Evolutionary conservation across 2,888 invertebrate genomes (phyloP), one percentile per base, ranked within the genome.

Genomic region (Papilio demoleus): DNA sequence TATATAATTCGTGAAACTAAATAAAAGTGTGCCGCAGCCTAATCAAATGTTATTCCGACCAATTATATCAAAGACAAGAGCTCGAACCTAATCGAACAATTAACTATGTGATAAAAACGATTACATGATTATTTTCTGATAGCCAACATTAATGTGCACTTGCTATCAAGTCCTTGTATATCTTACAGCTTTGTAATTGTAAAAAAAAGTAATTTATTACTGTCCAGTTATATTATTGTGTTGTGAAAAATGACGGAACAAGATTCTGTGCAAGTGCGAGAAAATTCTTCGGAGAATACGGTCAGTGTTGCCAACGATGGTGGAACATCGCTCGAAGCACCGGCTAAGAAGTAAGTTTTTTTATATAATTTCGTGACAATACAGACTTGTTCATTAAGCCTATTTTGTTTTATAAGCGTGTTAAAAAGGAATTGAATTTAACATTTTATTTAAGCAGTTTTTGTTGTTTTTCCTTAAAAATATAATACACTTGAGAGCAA

Each of bases 51-150:
- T 19, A 24, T 53, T 36, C 42, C 56, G 24, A 36, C 42, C 65
- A 45, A 61, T 40, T 53, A 65, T 65, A 65, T 65, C 47, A 34
- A 42, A 62, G 36, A 69, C 24, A 69, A 68, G 59, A 61, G 42
- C 73, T 72, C 71, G 72, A 77, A 75, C 76, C 75, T 72, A 80
- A 83, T 86, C 82, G 73, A 80, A 76, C 86, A 87, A 87, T 88
- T 88, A 88, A 85, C 76, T 82, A 87, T 85, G 84, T 79, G 87
- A 90, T 88, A 42, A 89, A 82, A 76, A 73, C 78, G 81, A 87
- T 87, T 85, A 87, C 75, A 80, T 77, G 73, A 78, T 76, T 76
- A 78, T 84, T 84, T 53, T 83, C 83, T 74, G 88, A 88, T 88
- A 88, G 85, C 72, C 73, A 42, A 67, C 68, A 70, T 73, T 74